These are phyloP conservation scores for Oreochromis aureus DNA, from an alignment of 2,113 vertebrate genomes.

Conservation along the genomic window DNA sequence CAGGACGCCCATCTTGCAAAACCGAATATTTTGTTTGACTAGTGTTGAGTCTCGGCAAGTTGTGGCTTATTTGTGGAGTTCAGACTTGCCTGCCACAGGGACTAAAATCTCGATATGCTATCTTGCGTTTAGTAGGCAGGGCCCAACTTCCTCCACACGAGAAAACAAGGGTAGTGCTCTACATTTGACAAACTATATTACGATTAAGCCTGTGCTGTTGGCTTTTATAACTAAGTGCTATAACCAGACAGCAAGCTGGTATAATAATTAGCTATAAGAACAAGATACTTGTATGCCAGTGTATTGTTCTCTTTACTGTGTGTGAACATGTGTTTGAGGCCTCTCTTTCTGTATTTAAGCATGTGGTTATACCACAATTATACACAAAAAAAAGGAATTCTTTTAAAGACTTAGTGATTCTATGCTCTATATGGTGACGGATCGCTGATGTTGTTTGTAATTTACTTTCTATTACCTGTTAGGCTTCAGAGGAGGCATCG, in stretches of 20 bases:
- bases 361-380: neutral
- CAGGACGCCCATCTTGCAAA: constrained; percentile 58
- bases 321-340: neutral
- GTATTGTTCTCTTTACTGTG: neutral
- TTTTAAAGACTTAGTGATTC: neutral
- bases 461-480: neutral
- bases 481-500: constrained; percentile 93
- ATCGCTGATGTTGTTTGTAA: neutral
- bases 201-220: neutral
- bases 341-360: neutral
- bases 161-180: neutral
- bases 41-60: constrained; percentile 55
- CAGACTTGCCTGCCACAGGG: constrained; percentile 16
- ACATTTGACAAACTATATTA: neutral
- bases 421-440: neutral
- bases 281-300: neutral
- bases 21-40: constrained; percentile 44
- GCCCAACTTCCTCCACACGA: neutral
- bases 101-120: neutral
- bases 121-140: neutral
- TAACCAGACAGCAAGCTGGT: neutral
- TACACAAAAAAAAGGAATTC: neutral
- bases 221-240: neutral
- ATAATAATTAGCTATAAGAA: neutral
- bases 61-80: constrained; percentile 70